phyloP scores from a whole-genome alignment of 2,888 invertebrate species.

The Eristalinus sepulchralis region DNA sequence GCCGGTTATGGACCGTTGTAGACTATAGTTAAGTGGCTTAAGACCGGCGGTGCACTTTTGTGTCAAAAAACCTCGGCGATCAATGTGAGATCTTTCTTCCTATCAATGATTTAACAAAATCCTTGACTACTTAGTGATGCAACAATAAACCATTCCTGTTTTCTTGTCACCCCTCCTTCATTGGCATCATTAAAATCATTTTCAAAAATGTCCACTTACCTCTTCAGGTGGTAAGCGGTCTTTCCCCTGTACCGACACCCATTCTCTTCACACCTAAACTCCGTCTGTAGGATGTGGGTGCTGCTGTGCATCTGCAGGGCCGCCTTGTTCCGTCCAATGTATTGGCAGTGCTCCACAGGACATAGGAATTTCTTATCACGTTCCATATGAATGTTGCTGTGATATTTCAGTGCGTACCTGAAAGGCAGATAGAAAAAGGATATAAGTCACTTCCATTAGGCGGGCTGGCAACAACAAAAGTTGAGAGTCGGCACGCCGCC shows the following conservation, averaged over 20 bases:
- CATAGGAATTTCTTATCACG: conserved; percentile 81
- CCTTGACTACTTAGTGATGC: too few species aligned
- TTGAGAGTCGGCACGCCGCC: conserved; percentile 15
- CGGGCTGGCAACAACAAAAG: conserved; percentile 1
- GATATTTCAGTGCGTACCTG: conserved; percentile 84
- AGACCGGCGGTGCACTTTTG: too few species aligned
- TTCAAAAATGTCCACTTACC: conserved; percentile 74
- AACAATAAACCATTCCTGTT: too few species aligned
- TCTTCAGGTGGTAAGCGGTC: conserved; percentile 77
- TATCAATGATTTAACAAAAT: too few species aligned
- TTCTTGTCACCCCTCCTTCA: too few species aligned
- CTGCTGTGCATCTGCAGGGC: conserved; percentile 83
- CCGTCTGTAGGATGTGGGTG: conserved; percentile 82
- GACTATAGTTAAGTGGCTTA: too few species aligned
- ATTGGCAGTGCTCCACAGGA: conserved; percentile 83
- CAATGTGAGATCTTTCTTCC: too few species aligned
- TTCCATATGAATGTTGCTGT: conserved; percentile 82
- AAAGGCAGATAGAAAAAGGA: conserved; percentile 55
- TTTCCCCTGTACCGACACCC: conserved; percentile 83
- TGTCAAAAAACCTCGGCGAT: too few species aligned
- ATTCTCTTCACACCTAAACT: conserved; percentile 80
- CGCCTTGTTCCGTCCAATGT: conserved; percentile 82
- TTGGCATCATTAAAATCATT: not conserved
- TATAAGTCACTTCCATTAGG: conserved; percentile 51
- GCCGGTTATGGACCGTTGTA: too few species aligned